Conservation (phyloP, 2,888 invertebrate genomes). For the Conomelus anceps region DNA sequence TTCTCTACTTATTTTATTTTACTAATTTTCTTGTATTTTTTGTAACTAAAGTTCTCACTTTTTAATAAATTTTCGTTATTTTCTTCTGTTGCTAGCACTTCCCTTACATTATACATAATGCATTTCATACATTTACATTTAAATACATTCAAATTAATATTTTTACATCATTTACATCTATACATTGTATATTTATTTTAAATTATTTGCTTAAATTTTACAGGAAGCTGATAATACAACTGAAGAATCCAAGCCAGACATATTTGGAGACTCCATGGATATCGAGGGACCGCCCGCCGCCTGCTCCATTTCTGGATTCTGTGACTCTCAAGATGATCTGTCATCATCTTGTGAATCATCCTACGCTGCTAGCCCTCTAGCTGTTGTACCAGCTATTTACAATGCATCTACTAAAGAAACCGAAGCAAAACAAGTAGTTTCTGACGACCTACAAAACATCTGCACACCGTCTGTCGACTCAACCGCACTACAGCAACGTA, state of each 20-base stretch:
- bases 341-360: no score
- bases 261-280: background rate
- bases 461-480: background rate
- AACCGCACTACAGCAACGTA: background rate
- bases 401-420: background rate
- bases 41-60: no score
- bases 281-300: background rate
- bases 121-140: no score
- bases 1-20: no score
- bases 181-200: no score
- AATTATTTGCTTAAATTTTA: slow-evolving; percentile 40
- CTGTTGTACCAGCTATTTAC: no score
- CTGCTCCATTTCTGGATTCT: background rate
- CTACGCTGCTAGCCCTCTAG: background rate
- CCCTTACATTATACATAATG: no score
- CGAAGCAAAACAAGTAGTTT: background rate
- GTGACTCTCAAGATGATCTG: background rate
- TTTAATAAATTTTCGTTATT: no score
- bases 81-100: no score
- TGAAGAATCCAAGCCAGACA: slow-evolving; percentile 39
- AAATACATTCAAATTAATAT: no score
- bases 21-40: no score
- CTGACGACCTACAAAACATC: background rate
- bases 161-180: no score
- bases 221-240: slow-evolving; percentile 43